Conservation (phyloP, 2,888 invertebrate species). For the Drosophila paranaensis region DNA sequence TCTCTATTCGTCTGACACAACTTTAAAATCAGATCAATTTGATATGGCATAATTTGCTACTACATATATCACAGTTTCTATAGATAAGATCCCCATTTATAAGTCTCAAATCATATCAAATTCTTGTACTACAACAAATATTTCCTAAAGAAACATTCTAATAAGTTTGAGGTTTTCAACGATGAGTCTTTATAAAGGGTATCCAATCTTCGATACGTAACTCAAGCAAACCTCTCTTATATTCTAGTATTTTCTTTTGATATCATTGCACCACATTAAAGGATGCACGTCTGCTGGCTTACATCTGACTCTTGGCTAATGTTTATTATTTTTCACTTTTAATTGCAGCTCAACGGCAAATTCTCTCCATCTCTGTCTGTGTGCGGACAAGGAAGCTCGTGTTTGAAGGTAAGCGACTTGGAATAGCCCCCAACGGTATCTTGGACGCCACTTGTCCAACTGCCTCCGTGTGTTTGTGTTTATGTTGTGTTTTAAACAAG, state of each 20-base stretch:
- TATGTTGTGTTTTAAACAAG: slow-evolving; percentile 40
- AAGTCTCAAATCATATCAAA: no score
- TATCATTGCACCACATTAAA: slow-evolving; percentile 45
- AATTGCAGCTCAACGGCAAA: slow-evolving; percentile 65
- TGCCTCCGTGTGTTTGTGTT: slow-evolving; percentile 12
- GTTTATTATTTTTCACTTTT: slow-evolving; percentile 66
- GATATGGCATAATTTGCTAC: no score
- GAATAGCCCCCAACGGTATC: slow-evolving; percentile 23
- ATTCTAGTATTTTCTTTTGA: slow-evolving; percentile 17
- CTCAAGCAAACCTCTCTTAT: not conserved
- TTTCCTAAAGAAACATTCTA: no score
- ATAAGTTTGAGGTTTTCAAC: not conserved
- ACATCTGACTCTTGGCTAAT: slow-evolving; percentile 41
- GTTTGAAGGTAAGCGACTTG: slow-evolving; percentile 57
- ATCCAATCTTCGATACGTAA: not conserved
- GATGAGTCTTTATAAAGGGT: not conserved
- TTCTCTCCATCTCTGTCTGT: slow-evolving; percentile 22
- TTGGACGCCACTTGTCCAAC: slow-evolving; percentile 22
- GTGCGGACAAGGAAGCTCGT: slow-evolving; percentile 51
- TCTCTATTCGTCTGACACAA: not conserved
- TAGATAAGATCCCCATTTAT: not conserved
- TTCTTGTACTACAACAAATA: no score
- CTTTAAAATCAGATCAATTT: not conserved
- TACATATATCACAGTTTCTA: not conserved
- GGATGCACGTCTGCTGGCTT: slow-evolving; percentile 46